Conservation (phyloP, 2,113 vertebrate species). For the Otocyon megalotis region DNA sequence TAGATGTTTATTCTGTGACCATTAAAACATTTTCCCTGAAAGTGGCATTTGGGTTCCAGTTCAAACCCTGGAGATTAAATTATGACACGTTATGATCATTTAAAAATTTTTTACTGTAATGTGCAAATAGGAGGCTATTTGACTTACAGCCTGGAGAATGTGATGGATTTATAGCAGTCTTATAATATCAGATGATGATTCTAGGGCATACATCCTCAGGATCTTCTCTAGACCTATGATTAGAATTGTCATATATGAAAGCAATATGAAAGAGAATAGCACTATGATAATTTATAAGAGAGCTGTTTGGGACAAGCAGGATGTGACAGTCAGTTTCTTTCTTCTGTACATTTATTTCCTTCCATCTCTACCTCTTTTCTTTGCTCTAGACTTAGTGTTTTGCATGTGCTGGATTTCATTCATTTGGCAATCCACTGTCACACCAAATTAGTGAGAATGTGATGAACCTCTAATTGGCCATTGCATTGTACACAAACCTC, state of each 20-base stretch:
- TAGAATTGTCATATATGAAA: neutral
- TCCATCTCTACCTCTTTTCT: neutral
- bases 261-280: neutral
- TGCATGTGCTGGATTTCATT: neutral
- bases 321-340: neutral
- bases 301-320: neutral
- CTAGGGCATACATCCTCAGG: neutral
- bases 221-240: neutral
- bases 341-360: neutral
- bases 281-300: neutral
- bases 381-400: conserved; percentile 31
- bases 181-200: neutral
- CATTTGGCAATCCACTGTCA: conserved; percentile 63
- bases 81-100: neutral
- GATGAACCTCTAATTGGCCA: conserved; percentile 63
- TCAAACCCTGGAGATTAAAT: neutral
- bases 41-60: neutral
- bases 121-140: neutral
- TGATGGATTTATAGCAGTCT: neutral
- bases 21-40: conserved; percentile 32
- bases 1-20: neutral
- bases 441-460: conserved; percentile 45
- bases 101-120: neutral
- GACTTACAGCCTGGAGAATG: neutral
- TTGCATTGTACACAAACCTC: neutral